These are phyloP conservation scores for Artemia sinica DNA, from an alignment of 2,888 invertebrate species.

Conservation along the genomic window DNA sequence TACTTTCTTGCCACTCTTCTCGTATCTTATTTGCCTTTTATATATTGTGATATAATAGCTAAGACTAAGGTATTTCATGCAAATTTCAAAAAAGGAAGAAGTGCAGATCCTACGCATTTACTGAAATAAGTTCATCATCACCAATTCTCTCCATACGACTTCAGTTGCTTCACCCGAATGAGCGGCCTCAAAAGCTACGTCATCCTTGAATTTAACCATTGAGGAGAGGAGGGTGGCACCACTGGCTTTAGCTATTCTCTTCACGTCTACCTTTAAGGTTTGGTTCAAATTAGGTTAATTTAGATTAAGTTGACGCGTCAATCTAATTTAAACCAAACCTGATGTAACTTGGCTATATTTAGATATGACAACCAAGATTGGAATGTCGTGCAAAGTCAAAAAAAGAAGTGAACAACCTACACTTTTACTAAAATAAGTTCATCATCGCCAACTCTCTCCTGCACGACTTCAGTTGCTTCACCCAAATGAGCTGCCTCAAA, in stretches of 20 bases:
- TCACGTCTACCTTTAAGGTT: constrained; percentile 73
- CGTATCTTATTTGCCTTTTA: no score
- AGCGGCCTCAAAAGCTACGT: constrained; percentile 81
- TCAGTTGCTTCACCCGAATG: constrained; percentile 91
- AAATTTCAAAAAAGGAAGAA: no score
- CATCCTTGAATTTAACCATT: constrained; percentile 92
- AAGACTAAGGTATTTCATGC: no score
- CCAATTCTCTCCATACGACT: constrained; percentile 79
- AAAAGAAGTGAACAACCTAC: constrained; percentile 35
- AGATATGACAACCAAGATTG: no score
- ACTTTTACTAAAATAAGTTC: constrained; percentile 91
- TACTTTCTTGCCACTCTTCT: no score
- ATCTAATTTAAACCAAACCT: no score
- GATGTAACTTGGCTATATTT: no score
- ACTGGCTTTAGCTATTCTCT: constrained; percentile 94
- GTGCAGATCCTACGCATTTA: constrained; percentile 54
- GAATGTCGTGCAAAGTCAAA: no score
- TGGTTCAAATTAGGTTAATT: no score
- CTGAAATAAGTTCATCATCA: constrained; percentile 90
- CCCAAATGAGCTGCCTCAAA: constrained; percentile 84
- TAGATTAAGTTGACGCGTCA: no score
- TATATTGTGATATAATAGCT: no score
- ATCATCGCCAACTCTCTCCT: constrained; percentile 91
- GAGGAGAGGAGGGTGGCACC: constrained; percentile 82
- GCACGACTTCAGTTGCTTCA: constrained; percentile 83